Evolutionary conservation across 2,888 invertebrate genomes (phyloP), one percentile per base, ranked within the genome.

Genomic region (Esperia sulphurella): DNA sequence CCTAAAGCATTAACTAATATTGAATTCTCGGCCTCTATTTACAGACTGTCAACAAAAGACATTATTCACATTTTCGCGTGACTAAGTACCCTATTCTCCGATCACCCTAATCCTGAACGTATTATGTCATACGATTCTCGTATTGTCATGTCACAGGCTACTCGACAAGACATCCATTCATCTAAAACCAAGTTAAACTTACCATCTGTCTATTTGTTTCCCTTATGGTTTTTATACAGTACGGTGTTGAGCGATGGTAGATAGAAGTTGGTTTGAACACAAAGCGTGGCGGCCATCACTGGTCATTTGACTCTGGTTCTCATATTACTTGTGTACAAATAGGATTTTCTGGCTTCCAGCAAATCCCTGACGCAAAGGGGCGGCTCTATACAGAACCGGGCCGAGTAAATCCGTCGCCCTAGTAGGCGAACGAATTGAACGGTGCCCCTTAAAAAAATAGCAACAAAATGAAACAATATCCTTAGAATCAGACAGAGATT

Each of bases 271-370:
- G 41, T n/a, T 14, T 28, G 9, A n/a, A 2, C 31, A 31, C 31
- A 43, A 44, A 38, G 55, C 45, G 54, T 21, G 31, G 43, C 50
- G 45, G 53, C 50, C 48, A 53, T 48, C 61, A 71, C 63, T 68
- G 73, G 76, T 71, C 72, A 81, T 76, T 70, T 63, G 72, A 80
- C 67, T 63, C 68, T 54, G 58, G 55, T 54, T 53, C 61, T 71
- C 69, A 49, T 59, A 65, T 77, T 75, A 67, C 69, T 58, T 68
- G 68, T 75, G 57, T 68, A 71, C 66, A 78, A 78, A 77, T 73
- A 74, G 63, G 68, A 71, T 70, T 63, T 57, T 59, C 54, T 43
- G 49, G 54, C 52, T 54, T 51, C 57, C 48, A 49, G 47, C 28
- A 35, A 55, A 55, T 51, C 52, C 49, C 52, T 52, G 43, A 44